Conservation (phyloP, 23 tunicate species). For the Ascidia mentula region DNA sequence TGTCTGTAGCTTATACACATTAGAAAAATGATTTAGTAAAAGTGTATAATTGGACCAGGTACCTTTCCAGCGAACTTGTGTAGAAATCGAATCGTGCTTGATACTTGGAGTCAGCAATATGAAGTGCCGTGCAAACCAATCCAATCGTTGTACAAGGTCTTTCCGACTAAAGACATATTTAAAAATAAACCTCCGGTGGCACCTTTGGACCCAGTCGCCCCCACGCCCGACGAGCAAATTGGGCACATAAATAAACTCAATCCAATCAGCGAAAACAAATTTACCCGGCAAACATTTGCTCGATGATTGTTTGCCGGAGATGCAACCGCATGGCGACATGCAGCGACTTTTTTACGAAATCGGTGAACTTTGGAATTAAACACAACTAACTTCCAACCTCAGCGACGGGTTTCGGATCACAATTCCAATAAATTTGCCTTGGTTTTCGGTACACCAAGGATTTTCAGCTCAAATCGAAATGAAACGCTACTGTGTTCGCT, state of each 20-base stretch:
- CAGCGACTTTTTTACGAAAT: background rate
- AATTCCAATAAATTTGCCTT: background rate
- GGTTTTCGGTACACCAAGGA: too few species aligned
- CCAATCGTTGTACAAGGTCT: constrained; percentile 77
- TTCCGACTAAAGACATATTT: constrained; percentile 37
- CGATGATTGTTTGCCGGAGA: background rate
- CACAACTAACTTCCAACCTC: too few species aligned
- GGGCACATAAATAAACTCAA: background rate
- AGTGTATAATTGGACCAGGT: too few species aligned
- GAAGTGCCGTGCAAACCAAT: constrained; percentile 84
- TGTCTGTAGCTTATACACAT: too few species aligned
- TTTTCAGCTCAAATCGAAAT: too few species aligned
- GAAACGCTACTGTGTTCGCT: too few species aligned
- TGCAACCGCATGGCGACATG: background rate
- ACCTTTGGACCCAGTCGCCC: background rate
- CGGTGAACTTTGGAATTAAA: background rate
- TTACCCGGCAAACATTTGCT: background rate
- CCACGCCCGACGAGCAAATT: background rate
- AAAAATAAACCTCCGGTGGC: background rate
- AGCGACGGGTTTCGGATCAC: background rate
- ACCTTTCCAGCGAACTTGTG: constrained; percentile 88
- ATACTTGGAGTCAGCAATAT: constrained; percentile 88
- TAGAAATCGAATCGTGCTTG: constrained; percentile 73
- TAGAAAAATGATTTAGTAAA: too few species aligned
- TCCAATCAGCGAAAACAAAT: constrained; percentile 3